A percentile compares a stretch with the other conserved stretches of the same genome.
Conservation (phyloP, 2,113 vertebrate species). For the Sitta europaea region DNA sequence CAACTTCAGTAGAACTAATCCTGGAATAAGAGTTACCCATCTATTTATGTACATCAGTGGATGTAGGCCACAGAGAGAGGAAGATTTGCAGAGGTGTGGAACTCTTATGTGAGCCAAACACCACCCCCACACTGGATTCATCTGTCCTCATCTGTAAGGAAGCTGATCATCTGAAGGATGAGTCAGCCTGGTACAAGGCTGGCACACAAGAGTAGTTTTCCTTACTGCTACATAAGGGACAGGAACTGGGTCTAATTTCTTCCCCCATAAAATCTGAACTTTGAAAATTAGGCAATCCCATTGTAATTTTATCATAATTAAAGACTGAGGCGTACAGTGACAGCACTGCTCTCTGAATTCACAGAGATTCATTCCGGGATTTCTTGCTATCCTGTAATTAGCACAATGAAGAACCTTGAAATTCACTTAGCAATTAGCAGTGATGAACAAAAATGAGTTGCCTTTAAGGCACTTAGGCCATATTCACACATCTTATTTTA, state of each 20-base stretch:
- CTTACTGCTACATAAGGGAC: not conserved
- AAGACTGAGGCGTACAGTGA: slow-evolving; percentile 20
- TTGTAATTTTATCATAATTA: slow-evolving; percentile 55
- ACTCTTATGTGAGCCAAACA: not conserved
- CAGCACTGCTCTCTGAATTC: slow-evolving; percentile 34
- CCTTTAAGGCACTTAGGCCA: slow-evolving; percentile 53
- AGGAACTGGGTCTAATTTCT: not conserved
- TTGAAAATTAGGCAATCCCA: slow-evolving; percentile 54
- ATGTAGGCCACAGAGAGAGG: not conserved
- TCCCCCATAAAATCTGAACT: not conserved
- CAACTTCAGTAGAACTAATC: not conserved
- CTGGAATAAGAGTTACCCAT: not conserved
- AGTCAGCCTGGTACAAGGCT: not conserved
- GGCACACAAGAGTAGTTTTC: not conserved
- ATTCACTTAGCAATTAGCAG: slow-evolving; percentile 65
- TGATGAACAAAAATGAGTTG: slow-evolving; percentile 65
- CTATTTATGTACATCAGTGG: not conserved
- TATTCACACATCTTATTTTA: slow-evolving; percentile 60
- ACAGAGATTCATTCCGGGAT: slow-evolving; percentile 47
- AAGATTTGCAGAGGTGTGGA: not conserved
- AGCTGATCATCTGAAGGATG: slow-evolving; percentile 31
- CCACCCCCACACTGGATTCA: not conserved
- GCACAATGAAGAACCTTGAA: slow-evolving; percentile 54
- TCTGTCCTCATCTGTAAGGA: slow-evolving; percentile 28
- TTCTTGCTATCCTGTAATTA: slow-evolving; percentile 67